Conservation (phyloP, 2,113 vertebrate genomes). For the Pardalotus punctatus region DNA sequence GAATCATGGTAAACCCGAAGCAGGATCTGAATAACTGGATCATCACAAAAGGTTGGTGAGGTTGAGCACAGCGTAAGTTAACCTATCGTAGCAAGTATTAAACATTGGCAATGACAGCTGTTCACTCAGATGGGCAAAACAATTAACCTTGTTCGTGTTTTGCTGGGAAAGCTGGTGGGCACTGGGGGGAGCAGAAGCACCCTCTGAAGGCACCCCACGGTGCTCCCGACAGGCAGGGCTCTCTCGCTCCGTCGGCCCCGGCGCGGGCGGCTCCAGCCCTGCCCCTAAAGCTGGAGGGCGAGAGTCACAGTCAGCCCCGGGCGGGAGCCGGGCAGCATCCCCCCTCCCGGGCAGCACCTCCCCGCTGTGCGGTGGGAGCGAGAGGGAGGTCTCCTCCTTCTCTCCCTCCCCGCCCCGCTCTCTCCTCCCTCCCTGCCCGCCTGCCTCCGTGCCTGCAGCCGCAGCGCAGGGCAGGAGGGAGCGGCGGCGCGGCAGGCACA, state of each 20-base stretch:
- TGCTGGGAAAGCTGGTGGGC: neutral
- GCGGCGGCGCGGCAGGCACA: neutral
- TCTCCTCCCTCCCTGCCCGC: neutral
- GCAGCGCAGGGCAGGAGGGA: conserved; percentile 4
- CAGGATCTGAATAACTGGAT: neutral
- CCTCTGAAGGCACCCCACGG: neutral
- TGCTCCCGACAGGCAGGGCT: neutral
- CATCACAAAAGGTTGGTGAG: neutral
- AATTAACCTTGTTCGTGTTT: neutral
- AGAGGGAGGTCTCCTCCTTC: conserved; percentile 33
- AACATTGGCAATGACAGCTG: too few relatives aligned
- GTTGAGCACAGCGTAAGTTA: fast-evolving
- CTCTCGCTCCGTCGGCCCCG: too few relatives aligned
- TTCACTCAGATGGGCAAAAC: neutral
- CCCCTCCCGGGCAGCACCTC: neutral
- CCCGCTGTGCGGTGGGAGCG: neutral
- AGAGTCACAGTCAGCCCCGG: neutral
- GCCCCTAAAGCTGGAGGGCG: neutral
- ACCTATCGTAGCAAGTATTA: neutral
- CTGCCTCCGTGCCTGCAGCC: neutral
- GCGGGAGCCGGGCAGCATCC: neutral
- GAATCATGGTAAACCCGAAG: neutral
- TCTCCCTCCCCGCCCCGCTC: neutral
- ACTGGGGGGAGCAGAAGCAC: neutral
- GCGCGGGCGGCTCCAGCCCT: neutral